phyloP scores from a whole-genome alignment of 1,140 invertebrate species.

The Drosophila nigrodunni region DNA sequence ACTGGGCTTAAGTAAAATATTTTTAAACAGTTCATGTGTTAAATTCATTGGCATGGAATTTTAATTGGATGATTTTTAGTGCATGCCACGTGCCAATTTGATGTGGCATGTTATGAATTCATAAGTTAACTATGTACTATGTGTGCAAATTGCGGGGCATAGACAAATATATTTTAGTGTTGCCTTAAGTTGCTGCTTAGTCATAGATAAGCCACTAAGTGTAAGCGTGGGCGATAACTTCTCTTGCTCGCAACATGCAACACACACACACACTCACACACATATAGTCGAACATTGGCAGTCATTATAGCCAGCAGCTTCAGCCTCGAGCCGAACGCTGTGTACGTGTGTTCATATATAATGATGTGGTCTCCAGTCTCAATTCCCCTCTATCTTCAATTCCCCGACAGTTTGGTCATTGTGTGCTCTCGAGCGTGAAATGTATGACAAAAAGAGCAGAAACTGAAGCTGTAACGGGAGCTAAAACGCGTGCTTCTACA shows the following conservation, averaged over 20 bases:
- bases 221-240: slow-evolving; percentile 51
- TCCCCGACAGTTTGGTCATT: slow-evolving; percentile 31
- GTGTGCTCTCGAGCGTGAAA: slow-evolving; percentile 73
- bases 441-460: slow-evolving; percentile 73
- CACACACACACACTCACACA: slow-evolving; percentile 10
- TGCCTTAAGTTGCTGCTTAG: slow-evolving; percentile 54
- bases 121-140: slow-evolving; percentile 52
- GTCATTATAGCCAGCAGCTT: slow-evolving; percentile 35
- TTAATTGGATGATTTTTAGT: slow-evolving; percentile 80
- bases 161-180: slow-evolving; percentile 69
- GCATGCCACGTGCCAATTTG: slow-evolving; percentile 62
- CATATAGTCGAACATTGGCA: slow-evolving; percentile 21
- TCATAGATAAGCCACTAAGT: slow-evolving; percentile 69
- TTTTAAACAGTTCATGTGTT: slow-evolving; percentile 70
- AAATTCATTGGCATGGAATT: slow-evolving; percentile 80
- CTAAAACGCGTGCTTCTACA: neutral
- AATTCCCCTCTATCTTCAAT: neutral
- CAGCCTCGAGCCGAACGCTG: slow-evolving; percentile 11
- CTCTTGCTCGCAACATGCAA: slow-evolving; percentile 14
- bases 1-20: slow-evolving; percentile 21
- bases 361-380: slow-evolving; percentile 71
- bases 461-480: slow-evolving; percentile 11
- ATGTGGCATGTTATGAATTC: slow-evolving; percentile 43
- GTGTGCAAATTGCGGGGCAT: slow-evolving; percentile 47
- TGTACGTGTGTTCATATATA: slow-evolving; percentile 54